Evolutionary conservation across 2,797 vertebrate species (phyloP).

Genomic region (Odontamblyopus rebecca): DNA sequence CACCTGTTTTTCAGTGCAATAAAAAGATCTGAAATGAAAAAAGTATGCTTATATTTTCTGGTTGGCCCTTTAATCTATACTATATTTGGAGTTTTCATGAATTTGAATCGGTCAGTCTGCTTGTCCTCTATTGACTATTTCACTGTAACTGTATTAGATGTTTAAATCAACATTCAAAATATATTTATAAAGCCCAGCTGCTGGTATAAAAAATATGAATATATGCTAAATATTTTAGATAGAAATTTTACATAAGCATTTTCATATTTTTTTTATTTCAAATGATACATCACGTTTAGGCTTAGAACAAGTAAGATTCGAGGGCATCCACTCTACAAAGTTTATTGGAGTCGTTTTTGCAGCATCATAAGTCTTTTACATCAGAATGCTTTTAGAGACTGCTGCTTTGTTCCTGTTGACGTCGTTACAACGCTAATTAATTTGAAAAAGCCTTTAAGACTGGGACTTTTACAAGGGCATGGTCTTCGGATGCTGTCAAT

Average conservation of each 20-base stretch:
- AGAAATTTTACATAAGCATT: too few species aligned
- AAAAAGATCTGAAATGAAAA: too few species aligned
- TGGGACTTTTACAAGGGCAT: conserved; percentile 4
- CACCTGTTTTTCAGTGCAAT: too few species aligned
- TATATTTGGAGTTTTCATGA: not conserved
- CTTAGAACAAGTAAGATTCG: not conserved
- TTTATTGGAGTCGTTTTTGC: not conserved
- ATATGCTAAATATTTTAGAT: not conserved
- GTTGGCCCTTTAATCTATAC: too few species aligned
- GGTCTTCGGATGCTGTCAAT: not conserved
- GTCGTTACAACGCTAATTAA: conserved; percentile 13
- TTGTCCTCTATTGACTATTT: not conserved
- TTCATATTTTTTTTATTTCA: not conserved
- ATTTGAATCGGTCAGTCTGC: not conserved
- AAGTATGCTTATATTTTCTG: too few species aligned
- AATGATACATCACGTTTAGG: not conserved
- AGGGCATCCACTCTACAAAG: not conserved
- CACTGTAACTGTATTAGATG: too few species aligned
- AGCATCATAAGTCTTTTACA: conserved; percentile 9
- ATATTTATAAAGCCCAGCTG: too few species aligned
- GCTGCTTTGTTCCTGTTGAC: conserved; percentile 10
- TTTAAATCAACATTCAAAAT: too few species aligned
- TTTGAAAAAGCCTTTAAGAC: conserved; percentile 10
- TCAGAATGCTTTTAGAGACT: conserved; percentile 2
- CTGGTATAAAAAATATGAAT: not conserved